Evolutionary conservation across 1,140 invertebrate genomes (phyloP), one percentile per base, ranked within the genome.

Genomic region (Thalassaphorura encarpata): DNA sequence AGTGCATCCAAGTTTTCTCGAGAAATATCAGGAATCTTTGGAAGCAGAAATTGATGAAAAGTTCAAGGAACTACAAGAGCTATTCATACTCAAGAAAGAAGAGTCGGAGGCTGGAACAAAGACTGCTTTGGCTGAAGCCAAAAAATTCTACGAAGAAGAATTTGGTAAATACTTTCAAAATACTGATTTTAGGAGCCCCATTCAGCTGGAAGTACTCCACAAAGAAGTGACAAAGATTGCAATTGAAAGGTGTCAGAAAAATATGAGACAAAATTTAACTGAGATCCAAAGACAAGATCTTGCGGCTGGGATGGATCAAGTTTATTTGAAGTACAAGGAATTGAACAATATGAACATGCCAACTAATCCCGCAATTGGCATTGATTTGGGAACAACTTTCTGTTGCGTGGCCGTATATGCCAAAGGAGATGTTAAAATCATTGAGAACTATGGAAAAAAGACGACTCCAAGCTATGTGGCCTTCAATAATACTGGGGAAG

Each of bases 401-500:
- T 59, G 40, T n/a, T 59, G 52, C 33, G 52, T 49, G 5, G 52
- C 52, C n/a, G 46, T 59, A 18, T 55, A 41, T 24, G 2, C 11
- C 4, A 58, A 58, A 29, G 56, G 49, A n/a, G 40, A 51, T 26
- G 41, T 56, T 26, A 24, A 31, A 4, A 42, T 33, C 24, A 51
- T 51, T 36, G 4, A 4, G 21, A 51, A 29, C 26, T 13, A 27
- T 13, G 24, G 13, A 5, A 13, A 8, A 48, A 48, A 48, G 4
- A 48, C 46, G 4, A 29, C 27, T 19, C 59, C 59, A n/a, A 53
- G 50, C 40, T 81, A 80, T 66, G 80, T 81, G 28, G 78, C 77
- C 11, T 80, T 81, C 68, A 40, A 15, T 3, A 77, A 79, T 49
- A 40, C 69, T 69, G 19, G 18, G 36, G 78, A 81, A 59, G 64